Conservation (phyloP, 2,113 vertebrate species). For the Oenanthe oenanthe region DNA sequence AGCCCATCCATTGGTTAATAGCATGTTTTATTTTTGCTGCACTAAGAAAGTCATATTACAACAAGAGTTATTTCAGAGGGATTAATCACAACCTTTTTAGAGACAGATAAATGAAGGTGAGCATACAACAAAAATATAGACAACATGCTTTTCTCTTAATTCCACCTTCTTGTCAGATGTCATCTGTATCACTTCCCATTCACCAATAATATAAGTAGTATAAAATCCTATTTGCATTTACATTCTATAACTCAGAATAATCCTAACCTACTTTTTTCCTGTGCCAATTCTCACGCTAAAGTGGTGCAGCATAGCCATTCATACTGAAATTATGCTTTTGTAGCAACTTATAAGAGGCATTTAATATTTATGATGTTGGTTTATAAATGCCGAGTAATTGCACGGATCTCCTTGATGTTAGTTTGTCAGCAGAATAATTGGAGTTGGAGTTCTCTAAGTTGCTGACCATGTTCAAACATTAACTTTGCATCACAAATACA, state of each 20-base stretch:
- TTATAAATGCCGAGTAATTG: neutral
- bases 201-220: neutral
- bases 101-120: neutral
- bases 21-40: neutral
- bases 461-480: neutral
- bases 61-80: neutral
- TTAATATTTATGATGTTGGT: neutral
- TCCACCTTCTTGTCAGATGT: neutral
- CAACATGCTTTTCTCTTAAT: neutral
- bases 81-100: neutral
- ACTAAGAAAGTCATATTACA: neutral
- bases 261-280: neutral
- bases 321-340: neutral
- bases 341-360: neutral
- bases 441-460: neutral
- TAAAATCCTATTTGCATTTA: neutral
- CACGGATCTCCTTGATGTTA: neutral
- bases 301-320: neutral
- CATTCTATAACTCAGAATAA: neutral
- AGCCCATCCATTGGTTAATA: neutral
- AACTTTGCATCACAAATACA: neutral
- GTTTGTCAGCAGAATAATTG: neutral
- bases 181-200: neutral
- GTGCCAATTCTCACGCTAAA: neutral
- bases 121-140: neutral